Conservation (phyloP, 1,140 invertebrate species). For the Plutomurus gul region DNA sequence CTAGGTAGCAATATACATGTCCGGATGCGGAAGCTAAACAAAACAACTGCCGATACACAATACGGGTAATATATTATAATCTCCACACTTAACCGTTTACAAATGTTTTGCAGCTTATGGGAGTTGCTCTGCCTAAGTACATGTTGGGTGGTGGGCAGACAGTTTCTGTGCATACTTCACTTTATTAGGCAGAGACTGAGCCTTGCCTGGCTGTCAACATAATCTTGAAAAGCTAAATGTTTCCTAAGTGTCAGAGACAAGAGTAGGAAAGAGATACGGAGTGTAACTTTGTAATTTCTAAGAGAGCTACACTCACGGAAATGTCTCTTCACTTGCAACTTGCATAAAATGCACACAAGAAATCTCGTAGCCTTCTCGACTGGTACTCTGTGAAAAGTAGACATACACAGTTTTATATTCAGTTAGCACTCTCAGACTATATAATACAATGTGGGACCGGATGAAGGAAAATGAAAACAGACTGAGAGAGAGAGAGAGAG, state of each 20-base stretch:
- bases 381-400: too few species aligned
- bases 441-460: neutral
- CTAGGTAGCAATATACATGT: neutral
- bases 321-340: neutral
- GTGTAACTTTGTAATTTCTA: neutral
- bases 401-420: too few species aligned
- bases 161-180: neutral
- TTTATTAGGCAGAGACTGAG: neutral
- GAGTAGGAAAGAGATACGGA: constrained; percentile 19
- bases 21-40: constrained; percentile 23
- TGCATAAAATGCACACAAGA: neutral
- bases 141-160: neutral
- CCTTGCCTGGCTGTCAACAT: constrained; percentile 3
- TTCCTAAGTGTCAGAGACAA: constrained; percentile 15
- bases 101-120: too few species aligned
- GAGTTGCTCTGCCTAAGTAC: neutral
- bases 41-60: neutral
- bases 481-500: constrained; percentile 3
- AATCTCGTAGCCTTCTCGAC: neutral
- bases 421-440: neutral
- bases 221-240: constrained; percentile 30
- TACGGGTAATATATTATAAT: neutral
- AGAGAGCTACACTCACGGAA: neutral
- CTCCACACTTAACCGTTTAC: too few species aligned
- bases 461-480: constrained; percentile 25